These are phyloP conservation scores for Lasioglossum calceatum DNA, from an alignment of 2,888 invertebrate genomes.

Conservation along the genomic window DNA sequence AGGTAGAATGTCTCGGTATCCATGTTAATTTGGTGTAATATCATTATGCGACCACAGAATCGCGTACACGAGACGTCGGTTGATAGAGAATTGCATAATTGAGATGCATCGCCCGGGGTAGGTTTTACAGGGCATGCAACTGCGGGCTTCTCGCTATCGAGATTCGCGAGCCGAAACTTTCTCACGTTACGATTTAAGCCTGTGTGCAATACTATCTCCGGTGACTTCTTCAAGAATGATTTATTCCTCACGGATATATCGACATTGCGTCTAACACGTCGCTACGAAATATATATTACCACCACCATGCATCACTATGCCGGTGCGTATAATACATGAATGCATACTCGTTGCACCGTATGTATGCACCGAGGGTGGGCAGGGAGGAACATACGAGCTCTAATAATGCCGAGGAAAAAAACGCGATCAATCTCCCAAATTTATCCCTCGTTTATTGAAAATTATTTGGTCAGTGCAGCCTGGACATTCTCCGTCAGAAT, in stretches of 20 bases:
- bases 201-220: slow-evolving; percentile 32
- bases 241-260: slow-evolving; percentile 56
- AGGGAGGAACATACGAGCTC: slow-evolving; percentile 27
- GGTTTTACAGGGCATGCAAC: slow-evolving; percentile 11
- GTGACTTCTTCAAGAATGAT: slow-evolving; percentile 48
- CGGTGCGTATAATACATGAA: slow-evolving; percentile 34
- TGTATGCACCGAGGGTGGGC: slow-evolving; percentile 8
- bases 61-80: slow-evolving; percentile 23
- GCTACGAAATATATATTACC: slow-evolving; percentile 61
- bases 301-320: slow-evolving; percentile 55
- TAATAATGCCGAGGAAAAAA: slow-evolving; percentile 38
- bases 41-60: slow-evolving; percentile 18
- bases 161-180: slow-evolving; percentile 33
- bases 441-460: slow-evolving; percentile 44
- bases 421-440: slow-evolving; percentile 42
- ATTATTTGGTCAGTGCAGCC: slow-evolving; percentile 34
- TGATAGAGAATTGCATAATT: slow-evolving; percentile 30
- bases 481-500: not conserved
- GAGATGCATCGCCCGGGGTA: slow-evolving; percentile 35
- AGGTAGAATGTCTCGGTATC: slow-evolving; percentile 10
- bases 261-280: slow-evolving; percentile 52
- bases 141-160: not conserved
- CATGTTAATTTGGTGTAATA: slow-evolving; percentile 37
- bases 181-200: slow-evolving; percentile 31
- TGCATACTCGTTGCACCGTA: slow-evolving; percentile 28